Evolutionary conservation across 2,113 vertebrate genomes (phyloP).

Genomic region (Danionella cerebrum): DNA sequence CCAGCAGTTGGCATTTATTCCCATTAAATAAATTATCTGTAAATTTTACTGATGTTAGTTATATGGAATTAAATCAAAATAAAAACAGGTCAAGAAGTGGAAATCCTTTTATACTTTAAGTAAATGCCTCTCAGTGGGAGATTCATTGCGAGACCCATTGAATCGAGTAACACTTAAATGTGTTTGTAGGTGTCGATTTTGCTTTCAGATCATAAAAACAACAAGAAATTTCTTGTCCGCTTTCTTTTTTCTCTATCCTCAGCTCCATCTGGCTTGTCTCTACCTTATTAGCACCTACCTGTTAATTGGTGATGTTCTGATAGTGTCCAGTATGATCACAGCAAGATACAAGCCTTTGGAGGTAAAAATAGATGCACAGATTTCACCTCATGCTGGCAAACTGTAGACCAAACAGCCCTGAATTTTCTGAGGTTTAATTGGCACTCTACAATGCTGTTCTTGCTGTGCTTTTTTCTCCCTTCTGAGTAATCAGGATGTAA

Average conservation of each 20-base stretch:
- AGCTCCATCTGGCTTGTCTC: constrained; percentile 8
- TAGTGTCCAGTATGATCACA: not conserved
- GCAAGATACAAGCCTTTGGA: constrained; percentile 13
- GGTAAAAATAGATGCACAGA: constrained; percentile 12
- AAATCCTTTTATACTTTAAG: too few relatives aligned
- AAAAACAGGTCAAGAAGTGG: too few relatives aligned
- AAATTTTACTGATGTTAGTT: too few relatives aligned
- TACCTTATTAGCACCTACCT: constrained; percentile 19
- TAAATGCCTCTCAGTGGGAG: not conserved
- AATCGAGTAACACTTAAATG: not conserved
- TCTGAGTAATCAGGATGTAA: not conserved
- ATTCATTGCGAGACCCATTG: not conserved
- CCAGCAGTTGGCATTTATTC: too few relatives aligned
- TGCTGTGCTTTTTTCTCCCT: not conserved
- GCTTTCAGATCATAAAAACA: not conserved
- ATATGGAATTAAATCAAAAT: too few relatives aligned
- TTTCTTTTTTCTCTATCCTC: not conserved
- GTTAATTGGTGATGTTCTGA: constrained; percentile 32
- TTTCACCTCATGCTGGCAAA: constrained; percentile 12
- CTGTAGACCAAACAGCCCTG: not conserved
- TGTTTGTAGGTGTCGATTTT: not conserved
- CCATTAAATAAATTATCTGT: too few relatives aligned
- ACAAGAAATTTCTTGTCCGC: not conserved
- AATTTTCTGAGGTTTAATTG: constrained; percentile 1
- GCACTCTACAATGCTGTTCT: not conserved